phyloP scores from a whole-genome alignment of 2,113 vertebrate species.

The Lagopus leucura region DNA sequence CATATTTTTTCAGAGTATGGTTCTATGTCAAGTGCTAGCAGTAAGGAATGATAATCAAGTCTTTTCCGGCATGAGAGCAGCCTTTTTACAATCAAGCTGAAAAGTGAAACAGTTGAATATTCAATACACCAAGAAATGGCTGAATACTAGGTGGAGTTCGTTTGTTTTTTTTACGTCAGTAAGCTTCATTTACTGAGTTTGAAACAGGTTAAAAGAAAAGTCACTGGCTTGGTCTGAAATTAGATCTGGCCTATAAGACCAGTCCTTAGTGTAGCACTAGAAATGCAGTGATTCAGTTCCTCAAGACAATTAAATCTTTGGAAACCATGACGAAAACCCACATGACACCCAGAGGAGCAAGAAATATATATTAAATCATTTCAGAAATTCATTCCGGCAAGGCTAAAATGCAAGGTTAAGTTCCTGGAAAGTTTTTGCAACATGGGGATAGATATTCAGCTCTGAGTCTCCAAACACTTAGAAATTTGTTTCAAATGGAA shows the following conservation, averaged over 20 bases:
- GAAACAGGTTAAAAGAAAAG: not conserved
- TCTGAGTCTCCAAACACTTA: not conserved
- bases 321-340: slow-evolving; percentile 44
- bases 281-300: slow-evolving; percentile 36
- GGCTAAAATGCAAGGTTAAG: not conserved
- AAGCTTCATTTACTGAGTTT: not conserved
- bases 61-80: not conserved
- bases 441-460: not conserved
- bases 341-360: not conserved
- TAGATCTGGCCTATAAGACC: not conserved
- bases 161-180: not conserved
- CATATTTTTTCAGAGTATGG: not conserved
- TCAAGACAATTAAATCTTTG: not conserved
- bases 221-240: not conserved
- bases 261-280: not conserved
- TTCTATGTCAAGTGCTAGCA: not conserved
- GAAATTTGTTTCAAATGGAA: not conserved
- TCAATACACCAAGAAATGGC: not conserved
- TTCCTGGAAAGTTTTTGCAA: not conserved
- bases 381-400: not conserved
- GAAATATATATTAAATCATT: not conserved
- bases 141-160: not conserved
- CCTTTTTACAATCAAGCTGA: not conserved
- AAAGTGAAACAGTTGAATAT: not conserved
- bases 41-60: not conserved